Base-by-base conservation (phyloP, 37 sponge, comb jelly and placozoan species). In the Tethya wilhelma region DNA sequence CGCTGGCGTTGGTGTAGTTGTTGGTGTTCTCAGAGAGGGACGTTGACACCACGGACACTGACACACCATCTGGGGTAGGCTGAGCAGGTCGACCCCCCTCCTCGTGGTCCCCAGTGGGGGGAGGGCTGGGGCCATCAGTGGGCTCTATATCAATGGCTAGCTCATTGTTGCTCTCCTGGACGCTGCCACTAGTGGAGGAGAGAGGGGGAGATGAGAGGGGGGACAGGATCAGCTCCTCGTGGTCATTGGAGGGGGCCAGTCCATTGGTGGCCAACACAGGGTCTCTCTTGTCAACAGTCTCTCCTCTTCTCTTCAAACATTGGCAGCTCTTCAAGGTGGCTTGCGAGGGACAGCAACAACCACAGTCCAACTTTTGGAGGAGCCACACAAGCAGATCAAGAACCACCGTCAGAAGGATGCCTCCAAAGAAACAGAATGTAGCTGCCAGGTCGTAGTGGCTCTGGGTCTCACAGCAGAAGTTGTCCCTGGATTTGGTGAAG, bases 391-490 rank as follows among this genome's bases (percentile, higher is more conserved):
- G 44, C 7, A 75, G 31, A 41, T 91, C 83, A 17, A 91, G 74
- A 14, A 86, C 17, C 0, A 81, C 49, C 1, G 87, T 91, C 9
- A 91, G 6, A 14, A 91, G 23, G n/a, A 91, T 71, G 0, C 87
- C 91, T 26, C 78, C 83, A 53, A 91, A 91, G 69, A 91, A 91
- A 36, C 83, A 74, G 0, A 56, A 41, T 1, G 78, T 45, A 0
- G 83, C 38, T 11, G 63, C 66, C 20, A 86, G 34, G 17, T 82
- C 79, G 33, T 22, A 70, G 30, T 91, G 87, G 0, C 41, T 4
- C 17, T 33, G 44, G 5, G 79, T 78, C 1, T 58, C 64, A 43
- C 91, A 91, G 40, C 91, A 91, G 46, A 91, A 86, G 49, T 86
- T 68, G 62, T 64, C 37, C 37, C 40, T 59, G 3, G 91, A 71